Evolutionary conservation across 2,113 vertebrate species (phyloP), one percentile per base, ranked within the genome.

Genomic region (Mirounga angustirostris): DNA sequence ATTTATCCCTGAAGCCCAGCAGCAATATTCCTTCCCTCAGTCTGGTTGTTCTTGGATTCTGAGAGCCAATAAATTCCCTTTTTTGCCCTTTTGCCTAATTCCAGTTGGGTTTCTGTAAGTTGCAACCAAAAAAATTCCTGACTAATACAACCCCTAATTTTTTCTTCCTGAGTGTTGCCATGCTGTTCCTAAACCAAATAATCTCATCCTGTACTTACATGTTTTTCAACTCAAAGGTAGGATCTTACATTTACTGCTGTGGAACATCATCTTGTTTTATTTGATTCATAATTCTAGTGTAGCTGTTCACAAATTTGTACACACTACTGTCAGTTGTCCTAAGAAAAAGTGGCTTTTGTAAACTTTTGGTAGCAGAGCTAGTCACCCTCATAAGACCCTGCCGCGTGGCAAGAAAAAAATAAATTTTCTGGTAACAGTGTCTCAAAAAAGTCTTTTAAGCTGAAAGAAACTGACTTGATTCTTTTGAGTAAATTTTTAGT

Each of bases 41-140:
- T 50, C 56, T 89, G 74, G 94, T 87, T 96, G 87, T 96, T 96
- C 90, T 97, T 94, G 84, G 97, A 97, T 96, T 95, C 92, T 18
- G 30, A 84, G 83, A 96, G 33, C 61, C 67, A 90, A 90, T 96
- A 96, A 97, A 92, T 97, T 96, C 92, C 89, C 92, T 80, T 83
- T 86, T 86, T 89, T 95, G 78, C 40, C 61, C 85, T 91, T 96
- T 95, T 95, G 91, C 95, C 95, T 95, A 92, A 96, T 97, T 94
- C 87, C 87, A 96, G 33, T 84, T 97, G 87, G 67, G 52, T 96
- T 96, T 97, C 95, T 97, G 90, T 96, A 97, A 97, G 52, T 94
- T 96, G 69, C 58, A 95, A 95, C 83, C 87, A 59, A 93, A 96
- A 94, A 94, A 81, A 88, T 94, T 97, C 92, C 92, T 97, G 95